Conservation (phyloP, 2,888 invertebrate species). For the Hemaris fuciformis region DNA sequence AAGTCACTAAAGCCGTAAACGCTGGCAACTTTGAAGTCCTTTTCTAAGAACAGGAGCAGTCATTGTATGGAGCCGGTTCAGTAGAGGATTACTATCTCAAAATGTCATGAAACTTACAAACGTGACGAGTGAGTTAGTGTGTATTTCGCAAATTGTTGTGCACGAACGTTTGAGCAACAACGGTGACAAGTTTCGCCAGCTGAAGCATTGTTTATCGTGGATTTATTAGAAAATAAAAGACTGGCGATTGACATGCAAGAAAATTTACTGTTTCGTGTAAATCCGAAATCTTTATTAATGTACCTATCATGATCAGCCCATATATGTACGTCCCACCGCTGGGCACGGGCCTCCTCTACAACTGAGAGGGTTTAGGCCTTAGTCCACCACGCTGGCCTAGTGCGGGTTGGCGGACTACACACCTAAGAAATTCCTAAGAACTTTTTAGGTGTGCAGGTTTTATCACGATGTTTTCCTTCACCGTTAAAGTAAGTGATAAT, state of each 20-base stretch:
- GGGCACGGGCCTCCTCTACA: too few relatives aligned
- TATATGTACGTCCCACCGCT: too few relatives aligned
- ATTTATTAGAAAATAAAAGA: not conserved
- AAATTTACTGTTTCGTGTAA: not conserved
- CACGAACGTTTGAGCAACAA: conserved; percentile 58
- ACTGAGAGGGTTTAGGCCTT: too few relatives aligned
- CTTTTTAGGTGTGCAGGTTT: too few relatives aligned
- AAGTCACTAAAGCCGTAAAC: not conserved
- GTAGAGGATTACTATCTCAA: conserved; percentile 66
- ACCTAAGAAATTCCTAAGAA: too few relatives aligned
- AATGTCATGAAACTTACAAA: conserved; percentile 61
- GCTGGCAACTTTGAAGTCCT: not conserved
- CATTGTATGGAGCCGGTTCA: conserved; percentile 26
- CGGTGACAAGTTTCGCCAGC: conserved; percentile 58
- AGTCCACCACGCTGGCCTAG: too few relatives aligned
- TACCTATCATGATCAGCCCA: too few relatives aligned
- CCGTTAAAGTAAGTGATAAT: too few relatives aligned
- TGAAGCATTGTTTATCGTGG: conserved; percentile 40
- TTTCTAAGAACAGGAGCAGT: conserved; percentile 13
- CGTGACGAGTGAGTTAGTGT: conserved; percentile 53
- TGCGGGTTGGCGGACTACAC: too few relatives aligned
- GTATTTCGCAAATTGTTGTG: conserved; percentile 69
- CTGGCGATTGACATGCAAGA: too few relatives aligned
- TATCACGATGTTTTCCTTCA: too few relatives aligned
- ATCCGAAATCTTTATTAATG: too few relatives aligned